These are phyloP conservation scores for Cepaea hortensis DNA, from an alignment of 2,888 invertebrate genomes.

Conservation along the genomic window DNA sequence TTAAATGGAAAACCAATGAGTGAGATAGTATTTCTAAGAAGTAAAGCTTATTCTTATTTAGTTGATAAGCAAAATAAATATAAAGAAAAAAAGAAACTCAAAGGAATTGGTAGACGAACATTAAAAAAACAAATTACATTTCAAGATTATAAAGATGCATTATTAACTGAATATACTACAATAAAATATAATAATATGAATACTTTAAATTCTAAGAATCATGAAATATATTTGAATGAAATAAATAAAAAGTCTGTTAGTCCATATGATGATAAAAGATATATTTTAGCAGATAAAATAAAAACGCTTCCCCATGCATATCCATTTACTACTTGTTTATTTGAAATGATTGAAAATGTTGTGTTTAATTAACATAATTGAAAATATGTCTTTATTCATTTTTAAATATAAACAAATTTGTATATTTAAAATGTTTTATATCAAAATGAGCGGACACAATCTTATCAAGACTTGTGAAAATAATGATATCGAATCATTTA, in stretches of 20 bases:
- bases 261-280: neutral
- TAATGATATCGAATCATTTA: neutral
- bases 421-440: no score
- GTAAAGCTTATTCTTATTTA: slow-evolving; percentile 14
- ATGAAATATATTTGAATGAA: slow-evolving; percentile 30
- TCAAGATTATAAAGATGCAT: slow-evolving; percentile 26
- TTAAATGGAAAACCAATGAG: slow-evolving; percentile 31
- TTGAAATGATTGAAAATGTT: neutral
- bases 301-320: slow-evolving; percentile 10
- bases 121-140: slow-evolving; percentile 8
- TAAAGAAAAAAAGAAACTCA: slow-evolving; percentile 10
- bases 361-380: neutral
- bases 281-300: slow-evolving; percentile 25
- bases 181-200: slow-evolving; percentile 10
- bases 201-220: slow-evolving; percentile 25
- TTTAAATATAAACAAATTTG: no score
- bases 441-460: no score
- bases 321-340: slow-evolving; percentile 2
- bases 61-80: no score
- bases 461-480: no score
- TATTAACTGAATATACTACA: slow-evolving; percentile 11
- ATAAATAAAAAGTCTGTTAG: slow-evolving; percentile 15
- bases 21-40: slow-evolving; percentile 17
- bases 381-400: no score
- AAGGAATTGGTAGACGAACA: slow-evolving; percentile 15